Percentiles rank a stretch among this genome's conserved stretches.
These are phyloP conservation scores for Heterodera filipjevi DNA, from an alignment of 2,888 invertebrate genomes.

Conservation along the genomic window DNA sequence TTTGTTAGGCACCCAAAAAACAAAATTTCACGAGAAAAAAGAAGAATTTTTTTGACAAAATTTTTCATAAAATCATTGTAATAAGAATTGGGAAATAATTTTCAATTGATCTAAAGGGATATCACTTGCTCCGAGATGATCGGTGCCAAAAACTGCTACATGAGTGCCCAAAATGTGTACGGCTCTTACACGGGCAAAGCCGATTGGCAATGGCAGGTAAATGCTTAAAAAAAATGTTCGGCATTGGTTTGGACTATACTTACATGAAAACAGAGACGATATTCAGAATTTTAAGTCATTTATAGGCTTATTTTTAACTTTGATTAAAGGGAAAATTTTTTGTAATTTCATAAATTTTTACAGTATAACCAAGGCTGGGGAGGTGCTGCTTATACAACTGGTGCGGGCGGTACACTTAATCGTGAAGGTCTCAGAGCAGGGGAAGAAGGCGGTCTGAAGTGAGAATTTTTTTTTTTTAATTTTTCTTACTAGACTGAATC, in stretches of 20 bases:
- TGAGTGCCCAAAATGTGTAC: constrained; percentile 62
- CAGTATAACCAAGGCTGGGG: constrained; percentile 7
- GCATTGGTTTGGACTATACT: too few species aligned
- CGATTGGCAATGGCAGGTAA: constrained; percentile 12
- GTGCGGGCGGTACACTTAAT: background rate
- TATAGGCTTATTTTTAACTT: too few species aligned
- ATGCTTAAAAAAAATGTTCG: too few species aligned
- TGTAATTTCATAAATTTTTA: background rate
- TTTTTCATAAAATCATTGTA: background rate
- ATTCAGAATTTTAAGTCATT: too few species aligned
- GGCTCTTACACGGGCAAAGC: constrained; percentile 57
- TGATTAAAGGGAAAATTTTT: background rate
- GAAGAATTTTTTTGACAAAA: too few species aligned
- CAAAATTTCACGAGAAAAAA: too few species aligned
- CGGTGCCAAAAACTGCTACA: constrained; percentile 82
- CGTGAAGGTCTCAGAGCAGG: background rate
- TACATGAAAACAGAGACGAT: too few species aligned
- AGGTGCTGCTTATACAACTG: background rate
- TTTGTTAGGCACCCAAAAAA: too few species aligned
- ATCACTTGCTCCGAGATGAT: constrained; percentile 79
- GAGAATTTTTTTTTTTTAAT: background rate
- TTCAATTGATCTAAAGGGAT: constrained; percentile 40
- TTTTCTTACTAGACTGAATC: too few species aligned
- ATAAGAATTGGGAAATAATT: too few species aligned
- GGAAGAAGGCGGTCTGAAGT: constrained; percentile 6